Percentiles rank a stretch among this genome's conserved stretches.
These are phyloP conservation scores for Bellardia bayeri DNA, from an alignment of 2,888 invertebrate species.

Conservation along the genomic window DNA sequence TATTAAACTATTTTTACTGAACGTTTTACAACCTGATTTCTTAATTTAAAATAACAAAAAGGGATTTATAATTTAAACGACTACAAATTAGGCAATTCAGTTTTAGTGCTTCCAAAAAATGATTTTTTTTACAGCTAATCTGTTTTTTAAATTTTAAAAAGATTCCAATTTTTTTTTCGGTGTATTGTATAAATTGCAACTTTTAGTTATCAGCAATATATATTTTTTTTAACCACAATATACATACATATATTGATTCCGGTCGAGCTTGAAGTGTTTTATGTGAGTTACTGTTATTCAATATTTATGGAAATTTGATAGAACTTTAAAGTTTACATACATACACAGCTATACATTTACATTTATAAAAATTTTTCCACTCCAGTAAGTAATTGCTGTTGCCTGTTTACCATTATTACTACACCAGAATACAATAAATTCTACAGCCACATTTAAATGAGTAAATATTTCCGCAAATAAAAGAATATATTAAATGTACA, in stretches of 20 bases:
- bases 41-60: too few species aligned
- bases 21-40: too few species aligned
- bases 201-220: neutral
- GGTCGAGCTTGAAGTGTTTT: neutral
- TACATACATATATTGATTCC: neutral
- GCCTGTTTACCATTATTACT: conserved; percentile 26
- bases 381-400: conserved; percentile 34
- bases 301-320: conserved; percentile 54
- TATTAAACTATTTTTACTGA: too few species aligned
- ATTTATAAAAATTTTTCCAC: conserved; percentile 30
- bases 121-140: too few species aligned
- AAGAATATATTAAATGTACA: neutral
- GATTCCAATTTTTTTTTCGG: neutral
- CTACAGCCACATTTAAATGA: conserved; percentile 32
- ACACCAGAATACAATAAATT: conserved; percentile 8
- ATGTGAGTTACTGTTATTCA: neutral
- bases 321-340: conserved; percentile 24
- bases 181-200: neutral
- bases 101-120: too few species aligned
- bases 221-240: neutral
- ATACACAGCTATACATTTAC: neutral
- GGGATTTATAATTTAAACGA: too few species aligned
- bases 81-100: too few species aligned
- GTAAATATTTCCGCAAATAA: conserved; percentile 10
- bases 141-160: too few species aligned